Percentiles rank a stretch among this genome's conserved stretches.
These are phyloP conservation scores for Drosophila subpulchrella DNA, from an alignment of 1,140 invertebrate genomes.

Conservation along the genomic window DNA sequence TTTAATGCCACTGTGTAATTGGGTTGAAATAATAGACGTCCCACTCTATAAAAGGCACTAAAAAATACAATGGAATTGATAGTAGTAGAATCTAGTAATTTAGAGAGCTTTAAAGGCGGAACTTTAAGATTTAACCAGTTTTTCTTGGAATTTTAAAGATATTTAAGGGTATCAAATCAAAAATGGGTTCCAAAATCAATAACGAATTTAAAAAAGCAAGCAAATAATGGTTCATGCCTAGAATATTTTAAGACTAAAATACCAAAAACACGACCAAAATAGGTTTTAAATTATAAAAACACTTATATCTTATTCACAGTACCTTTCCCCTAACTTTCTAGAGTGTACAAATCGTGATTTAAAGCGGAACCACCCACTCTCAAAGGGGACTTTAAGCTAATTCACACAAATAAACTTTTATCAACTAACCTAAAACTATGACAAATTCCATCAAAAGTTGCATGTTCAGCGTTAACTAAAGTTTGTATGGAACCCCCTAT, in stretches of 20 bases:
- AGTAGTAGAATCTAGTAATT: neutral
- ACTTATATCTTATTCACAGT: neutral
- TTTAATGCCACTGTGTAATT: constrained; percentile 16
- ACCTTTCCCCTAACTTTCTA: neutral
- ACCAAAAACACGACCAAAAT: too few relatives aligned
- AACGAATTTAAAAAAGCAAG: too few relatives aligned
- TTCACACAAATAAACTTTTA: constrained; percentile 11
- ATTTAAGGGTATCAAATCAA: too few relatives aligned
- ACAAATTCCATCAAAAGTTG: constrained; percentile 45
- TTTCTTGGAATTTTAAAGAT: too few relatives aligned
- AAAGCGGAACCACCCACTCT: neutral
- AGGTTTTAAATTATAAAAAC: too few relatives aligned
- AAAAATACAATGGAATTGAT: neutral
- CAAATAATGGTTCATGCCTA: too few relatives aligned
- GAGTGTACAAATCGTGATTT: constrained; percentile 6
- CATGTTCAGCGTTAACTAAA: constrained; percentile 58
- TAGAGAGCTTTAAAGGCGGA: neutral
- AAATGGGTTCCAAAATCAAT: too few relatives aligned
- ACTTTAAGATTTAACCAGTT: neutral
- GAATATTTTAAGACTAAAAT: too few relatives aligned
- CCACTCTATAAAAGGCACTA: constrained; percentile 1
- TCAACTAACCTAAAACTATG: constrained; percentile 7
- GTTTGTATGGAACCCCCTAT: constrained; percentile 7
- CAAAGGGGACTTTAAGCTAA: neutral
- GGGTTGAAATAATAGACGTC: constrained; percentile 6